Conservation (phyloP, 1,140 invertebrate species). For the Leptinotarsa texana region DNA sequence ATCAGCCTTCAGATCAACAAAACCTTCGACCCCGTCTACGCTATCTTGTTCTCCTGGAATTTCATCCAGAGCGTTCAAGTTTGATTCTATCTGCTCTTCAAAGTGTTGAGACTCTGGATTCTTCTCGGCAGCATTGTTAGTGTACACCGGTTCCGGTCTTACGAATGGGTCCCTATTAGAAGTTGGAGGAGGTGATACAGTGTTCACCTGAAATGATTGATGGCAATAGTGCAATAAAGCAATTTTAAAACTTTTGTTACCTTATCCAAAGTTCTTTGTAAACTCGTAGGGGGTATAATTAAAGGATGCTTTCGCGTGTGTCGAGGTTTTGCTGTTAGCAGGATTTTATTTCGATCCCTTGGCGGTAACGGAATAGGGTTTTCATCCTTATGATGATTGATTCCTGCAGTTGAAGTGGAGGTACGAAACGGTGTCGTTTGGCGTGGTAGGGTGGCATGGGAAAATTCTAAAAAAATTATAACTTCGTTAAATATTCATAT, state of each 20-base stretch:
- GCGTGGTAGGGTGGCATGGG: conserved; percentile 21
- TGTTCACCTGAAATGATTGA: conserved; percentile 31
- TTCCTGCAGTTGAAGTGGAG: background rate
- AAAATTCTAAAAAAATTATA: conserved; percentile 21
- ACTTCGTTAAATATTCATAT: background rate
- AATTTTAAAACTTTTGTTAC: conserved; percentile 47
- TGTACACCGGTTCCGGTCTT: conserved; percentile 39
- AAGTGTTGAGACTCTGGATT: conserved; percentile 55
- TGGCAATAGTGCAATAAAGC: background rate
- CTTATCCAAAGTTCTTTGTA: conserved; percentile 66
- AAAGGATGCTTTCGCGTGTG: conserved; percentile 87
- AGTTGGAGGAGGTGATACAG: conserved; percentile 38
- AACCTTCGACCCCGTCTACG: conserved; percentile 42
- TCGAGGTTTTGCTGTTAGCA: conserved; percentile 68
- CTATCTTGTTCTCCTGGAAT: conserved; percentile 49
- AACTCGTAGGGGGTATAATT: conserved; percentile 70
- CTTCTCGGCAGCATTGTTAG: conserved; percentile 43
- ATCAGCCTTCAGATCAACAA: conserved; percentile 32
- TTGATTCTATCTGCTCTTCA: conserved; percentile 66
- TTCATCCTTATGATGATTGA: conserved; percentile 54
- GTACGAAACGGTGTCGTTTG: background rate
- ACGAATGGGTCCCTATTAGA: conserved; percentile 35
- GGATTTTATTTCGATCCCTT: conserved; percentile 72
- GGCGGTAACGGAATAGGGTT: conserved; percentile 85
- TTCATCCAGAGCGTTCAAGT: conserved; percentile 67